These are phyloP conservation scores for Pomacea maculata DNA, from an alignment of 1,140 invertebrate genomes.

Conservation along the genomic window DNA sequence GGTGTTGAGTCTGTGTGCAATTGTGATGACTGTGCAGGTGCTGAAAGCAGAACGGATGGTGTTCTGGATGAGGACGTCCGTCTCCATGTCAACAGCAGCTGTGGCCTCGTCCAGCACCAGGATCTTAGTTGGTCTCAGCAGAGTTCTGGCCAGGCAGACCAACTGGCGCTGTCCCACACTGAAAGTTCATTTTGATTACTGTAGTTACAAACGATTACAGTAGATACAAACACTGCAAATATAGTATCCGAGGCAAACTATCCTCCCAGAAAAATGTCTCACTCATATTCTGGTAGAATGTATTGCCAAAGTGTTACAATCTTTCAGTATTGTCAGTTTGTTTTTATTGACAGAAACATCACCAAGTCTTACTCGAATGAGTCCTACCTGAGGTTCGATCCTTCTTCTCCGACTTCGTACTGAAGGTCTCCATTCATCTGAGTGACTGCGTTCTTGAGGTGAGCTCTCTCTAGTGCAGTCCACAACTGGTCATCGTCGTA, in stretches of 20 bases:
- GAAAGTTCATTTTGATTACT: background rate
- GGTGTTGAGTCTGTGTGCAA: conserved; percentile 16
- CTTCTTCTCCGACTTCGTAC: conserved; percentile 63
- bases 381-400: conserved; percentile 66
- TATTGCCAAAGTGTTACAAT: background rate
- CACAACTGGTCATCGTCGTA: conserved; percentile 75
- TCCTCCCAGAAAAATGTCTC: too few relatives aligned
- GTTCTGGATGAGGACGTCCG: conserved; percentile 28
- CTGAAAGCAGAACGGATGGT: conserved; percentile 21
- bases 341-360: background rate
- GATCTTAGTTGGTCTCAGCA: conserved; percentile 73
- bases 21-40: conserved; percentile 17
- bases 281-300: background rate
- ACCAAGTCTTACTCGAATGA: background rate
- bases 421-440: conserved; percentile 50
- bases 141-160: conserved; percentile 43
- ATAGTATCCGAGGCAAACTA: background rate
- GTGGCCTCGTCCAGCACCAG: conserved; percentile 75
- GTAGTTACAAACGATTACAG: background rate
- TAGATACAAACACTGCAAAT: too few relatives aligned
- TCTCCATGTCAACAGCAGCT: conserved; percentile 35
- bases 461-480: conserved; percentile 80
- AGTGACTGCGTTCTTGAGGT: conserved; percentile 61
- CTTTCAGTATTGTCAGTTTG: background rate
- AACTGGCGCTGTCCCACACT: conserved; percentile 39